Conservation (phyloP, 1,140 invertebrate species). For the Globodera ellingtonae region DNA sequence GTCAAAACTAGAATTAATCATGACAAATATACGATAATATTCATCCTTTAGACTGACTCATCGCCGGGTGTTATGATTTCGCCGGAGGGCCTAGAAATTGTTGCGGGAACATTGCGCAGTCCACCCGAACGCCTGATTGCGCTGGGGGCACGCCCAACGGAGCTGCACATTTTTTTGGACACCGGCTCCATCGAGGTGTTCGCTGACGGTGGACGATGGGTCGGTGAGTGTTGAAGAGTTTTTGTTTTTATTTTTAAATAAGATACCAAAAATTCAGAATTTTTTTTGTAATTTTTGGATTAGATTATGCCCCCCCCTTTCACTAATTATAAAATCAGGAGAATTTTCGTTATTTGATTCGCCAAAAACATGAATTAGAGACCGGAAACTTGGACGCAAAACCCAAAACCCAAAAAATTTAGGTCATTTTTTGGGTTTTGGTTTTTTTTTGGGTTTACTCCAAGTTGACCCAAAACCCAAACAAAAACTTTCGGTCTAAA, state of each 20-base stretch:
- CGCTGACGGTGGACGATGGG: conserved; percentile 28
- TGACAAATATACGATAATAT: background rate
- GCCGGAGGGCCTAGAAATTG: conserved; percentile 26
- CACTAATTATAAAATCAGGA: background rate
- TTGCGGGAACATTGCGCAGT: conserved; percentile 8
- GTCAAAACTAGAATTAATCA: background rate
- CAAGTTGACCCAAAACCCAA: too few relatives aligned
- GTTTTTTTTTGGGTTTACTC: too few relatives aligned
- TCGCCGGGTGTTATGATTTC: conserved; percentile 12
- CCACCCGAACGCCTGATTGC: conserved; percentile 26
- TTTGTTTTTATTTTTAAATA: background rate
- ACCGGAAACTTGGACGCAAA: too few relatives aligned
- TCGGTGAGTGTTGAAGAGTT: background rate
- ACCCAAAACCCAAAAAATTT: too few relatives aligned
- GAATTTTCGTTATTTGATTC: background rate
- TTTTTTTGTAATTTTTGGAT: too few relatives aligned
- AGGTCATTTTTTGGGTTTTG: too few relatives aligned
- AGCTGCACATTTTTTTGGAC: conserved; percentile 25
- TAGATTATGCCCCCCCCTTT: too few relatives aligned
- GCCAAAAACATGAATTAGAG: too few relatives aligned
- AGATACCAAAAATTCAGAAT: background rate
- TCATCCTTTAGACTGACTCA: conserved; percentile 1
- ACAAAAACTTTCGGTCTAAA: too few relatives aligned
- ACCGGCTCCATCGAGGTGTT: conserved; percentile 36
- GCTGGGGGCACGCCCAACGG: conserved; percentile 22